Base-by-base conservation (phyloP, 2,888 invertebrate species). In the Cyclophora albipunctata region DNA sequence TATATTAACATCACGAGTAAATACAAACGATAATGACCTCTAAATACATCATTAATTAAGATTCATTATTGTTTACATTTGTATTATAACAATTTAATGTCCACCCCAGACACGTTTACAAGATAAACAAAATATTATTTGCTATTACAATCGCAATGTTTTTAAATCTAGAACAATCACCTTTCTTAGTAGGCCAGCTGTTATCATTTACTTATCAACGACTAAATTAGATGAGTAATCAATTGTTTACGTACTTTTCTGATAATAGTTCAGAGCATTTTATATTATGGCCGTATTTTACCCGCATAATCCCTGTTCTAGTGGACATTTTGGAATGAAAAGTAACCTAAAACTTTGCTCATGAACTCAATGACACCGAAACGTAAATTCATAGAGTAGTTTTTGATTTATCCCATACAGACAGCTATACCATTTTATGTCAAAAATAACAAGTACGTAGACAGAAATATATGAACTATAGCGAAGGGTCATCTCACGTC, bases 91-190 rank as follows among this genome's bases (percentile, higher is more conserved):
- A 20, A 20, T 20, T 20, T 20, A 20, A 20, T 20, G 20, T 20
- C 20, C 20, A 37, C 37, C 37, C 5, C 37, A 37, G 51, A 55
- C 53, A 49, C 4, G 49, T 48, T 5, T 20, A 20, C 45, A 49
- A 34, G 44, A 50, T 42, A 33, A 47, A 56, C 53, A 54, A 48
- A 34, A 37, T 20, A 6, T 7, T 42, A 40, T 41, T 49, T 52
- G 47, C 42, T 40, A 59, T 62, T 59, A 47, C 58, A 48, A 58
- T 56, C 59, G 56, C 47, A 61, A 49, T 48, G 49, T 59, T 45
- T 20, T 43, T 45, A 20, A 60, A 68, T 68, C 58, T 55, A 52
- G 67, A 66, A 63, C 71, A 69, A 67, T 62, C 66, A 72, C 74
- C 69, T 73, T 63, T 64, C 43, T 20, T 56, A 49, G 65, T 68